Percentiles rank a stretch among this genome's conserved stretches.
Evolutionary conservation across 2,113 vertebrate species (phyloP).

Genomic region (Murina feae): DNA sequence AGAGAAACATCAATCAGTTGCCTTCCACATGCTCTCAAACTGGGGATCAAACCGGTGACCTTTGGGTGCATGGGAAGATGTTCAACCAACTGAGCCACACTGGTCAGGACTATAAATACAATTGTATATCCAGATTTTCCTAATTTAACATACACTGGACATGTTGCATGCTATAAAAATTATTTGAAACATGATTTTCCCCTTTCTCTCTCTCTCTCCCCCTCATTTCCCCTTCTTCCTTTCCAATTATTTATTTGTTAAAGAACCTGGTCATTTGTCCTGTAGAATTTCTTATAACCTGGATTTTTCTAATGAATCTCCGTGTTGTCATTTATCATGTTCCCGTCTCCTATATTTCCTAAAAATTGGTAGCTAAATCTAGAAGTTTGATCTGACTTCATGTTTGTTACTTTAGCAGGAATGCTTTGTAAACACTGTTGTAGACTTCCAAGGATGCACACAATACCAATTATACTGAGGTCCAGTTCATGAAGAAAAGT

Average conservation of each 20-base stretch:
- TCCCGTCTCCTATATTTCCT: not conserved
- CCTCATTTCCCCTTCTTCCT: not conserved
- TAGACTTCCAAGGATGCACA: rapidly evolving
- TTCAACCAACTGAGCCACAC: not conserved
- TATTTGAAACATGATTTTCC: not conserved
- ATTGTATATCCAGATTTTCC: not conserved
- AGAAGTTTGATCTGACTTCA: not conserved
- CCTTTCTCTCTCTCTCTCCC: not conserved
- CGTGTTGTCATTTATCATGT: not conserved
- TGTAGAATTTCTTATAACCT: not conserved
- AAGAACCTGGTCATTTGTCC: not conserved
- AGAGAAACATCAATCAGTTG: not conserved
- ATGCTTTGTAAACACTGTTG: rapidly evolving
- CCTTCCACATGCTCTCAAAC: not conserved
- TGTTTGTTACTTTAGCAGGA: not conserved
- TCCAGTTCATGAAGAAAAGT: not conserved
- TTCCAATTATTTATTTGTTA: not conserved
- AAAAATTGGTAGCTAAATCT: not conserved
- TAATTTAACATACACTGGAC: not conserved
- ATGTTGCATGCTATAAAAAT: not conserved
- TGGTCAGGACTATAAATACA: not conserved
- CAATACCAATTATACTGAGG: not conserved
- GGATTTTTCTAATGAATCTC: not conserved
- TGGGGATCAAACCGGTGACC: not conserved
- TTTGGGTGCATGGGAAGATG: not conserved